A percentile compares a stretch with the other conserved stretches of the same genome.
Evolutionary conservation across 1,140 invertebrate species (phyloP).

Genomic region (Chironomus striatipennis): DNA sequence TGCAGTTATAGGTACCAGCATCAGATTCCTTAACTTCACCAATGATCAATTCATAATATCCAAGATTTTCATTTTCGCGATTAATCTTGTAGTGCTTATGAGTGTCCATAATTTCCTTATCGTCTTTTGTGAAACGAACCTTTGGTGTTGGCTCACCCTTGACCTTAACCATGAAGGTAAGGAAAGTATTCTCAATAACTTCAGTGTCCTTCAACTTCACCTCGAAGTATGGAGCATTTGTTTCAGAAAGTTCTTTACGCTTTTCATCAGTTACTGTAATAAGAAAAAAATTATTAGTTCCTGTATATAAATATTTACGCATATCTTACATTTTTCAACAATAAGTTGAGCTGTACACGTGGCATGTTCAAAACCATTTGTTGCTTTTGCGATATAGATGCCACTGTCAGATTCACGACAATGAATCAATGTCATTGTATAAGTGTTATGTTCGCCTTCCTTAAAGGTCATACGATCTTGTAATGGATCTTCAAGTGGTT

Average conservation of each 20-base stretch:
- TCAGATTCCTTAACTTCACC: conserved; percentile 68
- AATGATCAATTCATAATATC: conserved; percentile 86
- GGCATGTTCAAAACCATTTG: conserved; percentile 67
- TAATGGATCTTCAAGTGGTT: conserved; percentile 64
- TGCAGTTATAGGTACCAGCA: conserved; percentile 81
- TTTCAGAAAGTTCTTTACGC: conserved; percentile 55
- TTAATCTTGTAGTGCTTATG: conserved; percentile 65
- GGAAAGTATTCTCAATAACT: conserved; percentile 74
- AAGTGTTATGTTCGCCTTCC: conserved; percentile 45
- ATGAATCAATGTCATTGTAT: conserved; percentile 69
- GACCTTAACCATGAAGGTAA: conserved; percentile 84
- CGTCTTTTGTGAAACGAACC: conserved; percentile 80
- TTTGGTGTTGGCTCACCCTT: conserved; percentile 76
- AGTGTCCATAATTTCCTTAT: conserved; percentile 54
- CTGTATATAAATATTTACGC: conserved; percentile 36
- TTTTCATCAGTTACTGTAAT: conserved; percentile 60
- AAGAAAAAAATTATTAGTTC: conserved; percentile 27
- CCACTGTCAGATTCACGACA: conserved; percentile 75
- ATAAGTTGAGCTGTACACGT: conserved; percentile 76
- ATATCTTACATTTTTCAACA: conserved; percentile 62
- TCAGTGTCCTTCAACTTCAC: conserved; percentile 79
- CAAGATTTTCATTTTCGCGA: conserved; percentile 65
- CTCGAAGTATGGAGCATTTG: conserved; percentile 68
- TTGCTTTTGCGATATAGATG: conserved; percentile 84
- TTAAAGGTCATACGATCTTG: conserved; percentile 63